These are phyloP conservation scores for Acleris emargana DNA, from an alignment of 2,888 invertebrate genomes.

Conservation along the genomic window DNA sequence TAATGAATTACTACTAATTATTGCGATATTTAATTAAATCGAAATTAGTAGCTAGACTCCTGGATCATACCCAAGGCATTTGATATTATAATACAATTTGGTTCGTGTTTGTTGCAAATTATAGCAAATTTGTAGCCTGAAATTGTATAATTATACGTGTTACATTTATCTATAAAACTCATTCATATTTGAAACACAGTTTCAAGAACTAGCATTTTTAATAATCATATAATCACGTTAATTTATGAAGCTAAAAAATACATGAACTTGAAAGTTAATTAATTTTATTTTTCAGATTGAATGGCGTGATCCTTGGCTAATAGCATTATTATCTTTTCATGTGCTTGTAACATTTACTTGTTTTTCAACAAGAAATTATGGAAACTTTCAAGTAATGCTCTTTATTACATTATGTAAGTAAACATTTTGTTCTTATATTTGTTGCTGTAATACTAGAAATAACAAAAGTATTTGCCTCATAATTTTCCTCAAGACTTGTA, in stretches of 20 bases:
- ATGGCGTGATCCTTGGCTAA: conserved; percentile 95
- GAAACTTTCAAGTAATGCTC: conserved; percentile 92
- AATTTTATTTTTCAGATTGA: conserved; percentile 87
- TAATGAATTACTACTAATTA: too few relatives aligned
- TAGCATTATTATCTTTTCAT: conserved; percentile 90
- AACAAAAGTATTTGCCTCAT: too few relatives aligned
- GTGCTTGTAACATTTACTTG: conserved; percentile 90
- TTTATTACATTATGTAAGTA: conserved; percentile 92
- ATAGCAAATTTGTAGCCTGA: not conserved
- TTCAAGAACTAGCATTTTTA: conserved; percentile 6
- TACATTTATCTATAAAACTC: not conserved
- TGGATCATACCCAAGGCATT: too few relatives aligned
- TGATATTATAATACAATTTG: too few relatives aligned
- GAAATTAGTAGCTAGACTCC: too few relatives aligned
- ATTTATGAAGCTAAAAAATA: too few relatives aligned
- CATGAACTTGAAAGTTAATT: too few relatives aligned
- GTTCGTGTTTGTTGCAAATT: not conserved
- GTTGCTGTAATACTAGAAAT: not conserved
- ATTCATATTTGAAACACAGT: not conserved
- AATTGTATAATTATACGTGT: not conserved
- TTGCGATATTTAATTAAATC: too few relatives aligned
- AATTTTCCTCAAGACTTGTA: too few relatives aligned
- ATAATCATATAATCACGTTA: too few relatives aligned
- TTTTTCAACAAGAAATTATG: conserved; percentile 91
- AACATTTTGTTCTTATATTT: conserved; percentile 25